Percentiles rank a stretch among this genome's conserved stretches.
phyloP scores from a whole-genome alignment of 2,888 invertebrate genomes.

The Polyploca ridens region DNA sequence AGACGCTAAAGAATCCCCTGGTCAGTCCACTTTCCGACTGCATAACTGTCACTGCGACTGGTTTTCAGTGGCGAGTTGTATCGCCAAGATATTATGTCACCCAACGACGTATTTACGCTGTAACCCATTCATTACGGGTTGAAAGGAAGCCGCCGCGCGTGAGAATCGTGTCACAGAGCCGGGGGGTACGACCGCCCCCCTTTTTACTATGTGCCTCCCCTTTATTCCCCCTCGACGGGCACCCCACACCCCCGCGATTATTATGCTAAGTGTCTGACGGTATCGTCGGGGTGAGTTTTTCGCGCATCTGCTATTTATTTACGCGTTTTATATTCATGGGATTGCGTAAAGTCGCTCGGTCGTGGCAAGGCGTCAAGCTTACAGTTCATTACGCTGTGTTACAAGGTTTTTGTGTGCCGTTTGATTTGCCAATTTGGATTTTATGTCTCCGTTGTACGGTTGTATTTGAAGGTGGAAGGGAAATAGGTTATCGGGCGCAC shows the following conservation, averaged over 20 bases:
- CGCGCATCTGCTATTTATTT: slow-evolving; percentile 85
- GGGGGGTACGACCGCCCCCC: slow-evolving; percentile 47
- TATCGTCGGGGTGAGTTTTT: slow-evolving; percentile 79
- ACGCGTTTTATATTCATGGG: slow-evolving; percentile 83
- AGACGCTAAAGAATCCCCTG: slow-evolving; percentile 35
- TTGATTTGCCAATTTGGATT: slow-evolving; percentile 47
- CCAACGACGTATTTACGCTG: slow-evolving; percentile 65
- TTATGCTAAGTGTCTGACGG: slow-evolving; percentile 82
- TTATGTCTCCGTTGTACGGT: slow-evolving; percentile 38
- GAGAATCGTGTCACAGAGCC: slow-evolving; percentile 81
- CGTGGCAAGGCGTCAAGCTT: slow-evolving; percentile 67
- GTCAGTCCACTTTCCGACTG: slow-evolving; percentile 53
- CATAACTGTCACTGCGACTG: slow-evolving; percentile 55
- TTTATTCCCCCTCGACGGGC: slow-evolving; percentile 31
- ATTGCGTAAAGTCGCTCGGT: slow-evolving; percentile 69
- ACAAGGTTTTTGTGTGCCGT: slow-evolving; percentile 50
- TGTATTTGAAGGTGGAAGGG: slow-evolving; percentile 24
- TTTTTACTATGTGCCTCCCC: slow-evolving; percentile 37
- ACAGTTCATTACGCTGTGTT: slow-evolving; percentile 76
- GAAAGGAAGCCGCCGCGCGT: slow-evolving; percentile 79
- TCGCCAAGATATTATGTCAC: slow-evolving; percentile 64
- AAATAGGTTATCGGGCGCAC: slow-evolving; percentile 70
- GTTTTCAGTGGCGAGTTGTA: slow-evolving; percentile 61
- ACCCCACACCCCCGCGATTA: slow-evolving; percentile 69
- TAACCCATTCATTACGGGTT: slow-evolving; percentile 78